These are phyloP conservation scores for Glyptemys insculpta DNA, from an alignment of 2,797 vertebrate species.

Conservation along the genomic window DNA sequence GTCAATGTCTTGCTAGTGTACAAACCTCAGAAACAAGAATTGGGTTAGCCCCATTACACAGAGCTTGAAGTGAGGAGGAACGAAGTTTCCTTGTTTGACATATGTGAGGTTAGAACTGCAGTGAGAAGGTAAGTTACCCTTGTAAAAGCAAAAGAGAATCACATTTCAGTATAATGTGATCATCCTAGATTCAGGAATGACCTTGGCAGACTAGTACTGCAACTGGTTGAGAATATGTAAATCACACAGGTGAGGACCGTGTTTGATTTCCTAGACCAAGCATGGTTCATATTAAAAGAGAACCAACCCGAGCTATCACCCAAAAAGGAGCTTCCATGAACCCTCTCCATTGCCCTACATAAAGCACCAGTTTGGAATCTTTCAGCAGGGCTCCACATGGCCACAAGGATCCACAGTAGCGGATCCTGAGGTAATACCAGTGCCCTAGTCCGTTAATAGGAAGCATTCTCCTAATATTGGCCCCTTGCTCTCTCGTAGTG, in stretches of 20 bases:
- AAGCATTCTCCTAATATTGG: neutral
- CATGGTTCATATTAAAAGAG: neutral
- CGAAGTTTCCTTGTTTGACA: neutral
- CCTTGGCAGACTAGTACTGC: neutral
- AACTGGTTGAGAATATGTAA: neutral
- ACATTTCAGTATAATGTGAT: neutral
- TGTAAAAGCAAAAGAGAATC: neutral
- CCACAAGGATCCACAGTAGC: neutral
- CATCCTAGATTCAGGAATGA: neutral
- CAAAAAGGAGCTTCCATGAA: neutral
- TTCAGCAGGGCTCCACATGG: neutral
- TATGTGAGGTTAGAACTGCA: neutral
- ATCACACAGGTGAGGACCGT: neutral
- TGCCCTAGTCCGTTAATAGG: neutral
- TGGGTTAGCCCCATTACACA: neutral
- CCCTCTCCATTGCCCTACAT: rapidly evolving
- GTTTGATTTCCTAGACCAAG: neutral
- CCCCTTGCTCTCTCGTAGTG: neutral
- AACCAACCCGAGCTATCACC: neutral
- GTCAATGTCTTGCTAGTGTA: neutral
- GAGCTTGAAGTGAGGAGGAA: neutral
- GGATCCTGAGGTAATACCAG: neutral
- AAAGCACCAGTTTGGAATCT: neutral
- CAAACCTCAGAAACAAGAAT: neutral
- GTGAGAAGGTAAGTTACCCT: neutral